A percentile compares a stretch with the other conserved stretches of the same genome.
phyloP scores from a whole-genome alignment of 2,888 invertebrate species.

The Sturmia bella region DNA sequence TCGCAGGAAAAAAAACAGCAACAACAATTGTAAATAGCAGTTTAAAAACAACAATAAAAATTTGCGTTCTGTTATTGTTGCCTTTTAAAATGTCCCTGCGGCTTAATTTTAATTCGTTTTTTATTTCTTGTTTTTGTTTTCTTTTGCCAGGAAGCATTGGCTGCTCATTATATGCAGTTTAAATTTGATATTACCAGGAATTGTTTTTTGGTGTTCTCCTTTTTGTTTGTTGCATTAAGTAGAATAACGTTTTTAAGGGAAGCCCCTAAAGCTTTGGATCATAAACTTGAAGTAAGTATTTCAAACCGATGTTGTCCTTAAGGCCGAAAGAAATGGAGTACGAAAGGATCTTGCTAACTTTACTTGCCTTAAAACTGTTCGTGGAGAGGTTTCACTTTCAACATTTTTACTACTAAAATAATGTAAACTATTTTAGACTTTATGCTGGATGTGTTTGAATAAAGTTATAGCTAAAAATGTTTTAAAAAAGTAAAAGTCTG shows the following conservation, averaged over 20 bases:
- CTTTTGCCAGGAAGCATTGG: constrained; percentile 48
- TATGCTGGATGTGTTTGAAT: too few species aligned
- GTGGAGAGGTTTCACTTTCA: too few species aligned
- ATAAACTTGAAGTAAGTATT: too few species aligned
- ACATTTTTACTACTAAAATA: too few species aligned
- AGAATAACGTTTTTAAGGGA: constrained; percentile 16
- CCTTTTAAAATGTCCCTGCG: constrained; percentile 58
- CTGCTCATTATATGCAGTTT: constrained; percentile 67
- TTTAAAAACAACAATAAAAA: constrained; percentile 52
- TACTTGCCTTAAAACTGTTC: too few species aligned
- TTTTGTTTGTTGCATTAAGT: constrained; percentile 15
- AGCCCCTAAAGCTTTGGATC: background rate
- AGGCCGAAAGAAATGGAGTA: too few species aligned
- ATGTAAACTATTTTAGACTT: too few species aligned
- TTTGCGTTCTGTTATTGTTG: constrained; percentile 18
- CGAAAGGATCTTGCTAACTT: too few species aligned
- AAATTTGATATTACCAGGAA: constrained; percentile 45
- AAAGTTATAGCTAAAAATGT: too few species aligned
- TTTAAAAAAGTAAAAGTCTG: too few species aligned
- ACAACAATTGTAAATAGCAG: constrained; percentile 50
- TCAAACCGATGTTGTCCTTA: too few species aligned
- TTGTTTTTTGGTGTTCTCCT: constrained; percentile 21
- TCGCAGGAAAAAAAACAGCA: constrained; percentile 31
- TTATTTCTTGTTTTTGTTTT: constrained; percentile 22
- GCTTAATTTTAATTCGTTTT: constrained; percentile 48